These are phyloP conservation scores for Alligator mississippiensis DNA, from an alignment of 2,113 vertebrate genomes.

Conservation along the genomic window DNA sequence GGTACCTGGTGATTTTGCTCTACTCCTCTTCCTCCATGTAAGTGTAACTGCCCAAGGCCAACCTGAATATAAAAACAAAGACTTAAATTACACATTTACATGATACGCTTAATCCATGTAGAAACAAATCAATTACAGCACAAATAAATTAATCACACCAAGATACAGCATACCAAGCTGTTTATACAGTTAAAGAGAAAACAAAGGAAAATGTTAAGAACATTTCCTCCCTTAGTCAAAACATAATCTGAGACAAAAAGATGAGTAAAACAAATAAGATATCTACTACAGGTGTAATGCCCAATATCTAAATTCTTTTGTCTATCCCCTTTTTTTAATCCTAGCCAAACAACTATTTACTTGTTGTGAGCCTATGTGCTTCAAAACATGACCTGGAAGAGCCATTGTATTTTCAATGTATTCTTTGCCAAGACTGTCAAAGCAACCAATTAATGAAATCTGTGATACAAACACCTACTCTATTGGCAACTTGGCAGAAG, in stretches of 20 bases:
- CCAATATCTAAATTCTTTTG: not conserved
- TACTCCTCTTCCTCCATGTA: slow-evolving; percentile 96
- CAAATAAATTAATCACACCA: not conserved
- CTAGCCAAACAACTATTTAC: not conserved
- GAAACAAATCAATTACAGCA: not conserved
- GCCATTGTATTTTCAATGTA: not conserved
- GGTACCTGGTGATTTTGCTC: slow-evolving; percentile 97
- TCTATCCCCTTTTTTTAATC: not conserved
- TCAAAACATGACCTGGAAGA: not conserved
- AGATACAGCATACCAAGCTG: not conserved
- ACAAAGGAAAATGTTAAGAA: not conserved
- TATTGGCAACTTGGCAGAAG: not conserved
- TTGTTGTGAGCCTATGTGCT: not conserved
- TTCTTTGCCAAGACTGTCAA: not conserved
- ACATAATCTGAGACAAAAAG: not conserved
- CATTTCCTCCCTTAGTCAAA: not conserved
- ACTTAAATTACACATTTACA: not conserved
- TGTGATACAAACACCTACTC: not conserved
- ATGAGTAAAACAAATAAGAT: not conserved
- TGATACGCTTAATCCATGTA: not conserved
- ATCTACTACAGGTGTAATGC: not conserved
- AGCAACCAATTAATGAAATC: not conserved
- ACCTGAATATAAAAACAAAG: slow-evolving; percentile 80
- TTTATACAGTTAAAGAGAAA: not conserved
- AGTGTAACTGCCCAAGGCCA: slow-evolving; percentile 95